Conservation (phyloP, 2,113 vertebrate genomes). For the Hippocampus barbouri region DNA sequence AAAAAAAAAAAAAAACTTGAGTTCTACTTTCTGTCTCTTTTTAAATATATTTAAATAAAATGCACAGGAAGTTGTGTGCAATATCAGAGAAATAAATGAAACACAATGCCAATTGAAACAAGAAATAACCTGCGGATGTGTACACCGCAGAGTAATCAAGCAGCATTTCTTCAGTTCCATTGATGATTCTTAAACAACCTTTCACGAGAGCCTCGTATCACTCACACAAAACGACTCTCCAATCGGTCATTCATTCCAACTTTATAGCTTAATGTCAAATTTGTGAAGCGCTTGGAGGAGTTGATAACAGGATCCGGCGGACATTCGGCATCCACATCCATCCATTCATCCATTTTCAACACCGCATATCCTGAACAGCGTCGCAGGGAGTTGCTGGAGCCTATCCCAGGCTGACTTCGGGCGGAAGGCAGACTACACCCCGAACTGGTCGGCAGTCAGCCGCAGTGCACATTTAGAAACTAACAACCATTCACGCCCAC, state of each 20-base stretch:
- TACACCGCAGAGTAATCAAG: background rate
- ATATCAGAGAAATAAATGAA: background rate
- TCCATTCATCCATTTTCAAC: too few relatives aligned
- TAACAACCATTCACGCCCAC: too few relatives aligned
- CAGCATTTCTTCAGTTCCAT: background rate
- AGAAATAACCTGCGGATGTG: background rate
- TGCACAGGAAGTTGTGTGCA: background rate
- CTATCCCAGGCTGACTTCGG: background rate
- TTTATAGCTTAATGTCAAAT: slow-evolving; percentile 39
- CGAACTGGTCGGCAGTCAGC: too few relatives aligned
- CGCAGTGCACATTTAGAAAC: too few relatives aligned
- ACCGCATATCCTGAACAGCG: too few relatives aligned
- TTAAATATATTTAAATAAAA: too few relatives aligned
- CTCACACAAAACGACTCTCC: slow-evolving; percentile 42
- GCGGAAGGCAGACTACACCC: too few relatives aligned
- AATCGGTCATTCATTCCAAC: slow-evolving; percentile 47
- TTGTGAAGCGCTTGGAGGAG: background rate
- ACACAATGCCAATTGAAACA: background rate
- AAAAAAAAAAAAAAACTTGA: too few relatives aligned
- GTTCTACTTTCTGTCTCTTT: too few relatives aligned
- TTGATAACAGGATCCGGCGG: slow-evolving; percentile 19
- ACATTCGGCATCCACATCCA: slow-evolving; percentile 2
- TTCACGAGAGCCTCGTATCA: background rate
- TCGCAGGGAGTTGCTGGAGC: too few relatives aligned
- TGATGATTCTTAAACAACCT: background rate